Conservation (phyloP, 1,140 invertebrate species). For the Semibalanus balanoides region DNA sequence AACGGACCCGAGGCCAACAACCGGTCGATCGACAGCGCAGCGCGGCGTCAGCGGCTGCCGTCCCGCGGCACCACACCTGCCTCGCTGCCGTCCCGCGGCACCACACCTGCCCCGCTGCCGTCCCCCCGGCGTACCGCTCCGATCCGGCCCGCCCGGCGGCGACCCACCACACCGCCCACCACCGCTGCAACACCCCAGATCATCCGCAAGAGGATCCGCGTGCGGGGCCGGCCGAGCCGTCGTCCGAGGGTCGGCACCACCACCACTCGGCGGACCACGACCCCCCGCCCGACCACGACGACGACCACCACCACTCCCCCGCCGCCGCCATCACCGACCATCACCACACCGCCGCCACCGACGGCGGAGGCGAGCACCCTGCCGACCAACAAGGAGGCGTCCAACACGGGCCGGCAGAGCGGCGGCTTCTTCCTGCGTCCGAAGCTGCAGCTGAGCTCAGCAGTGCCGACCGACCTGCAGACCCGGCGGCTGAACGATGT, state of each 20-base stretch:
- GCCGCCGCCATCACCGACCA: not conserved
- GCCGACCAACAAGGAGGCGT: conserved; percentile 1
- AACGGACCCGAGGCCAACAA: not conserved
- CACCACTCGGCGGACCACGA: not conserved
- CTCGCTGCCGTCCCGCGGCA: too few relatives aligned
- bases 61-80: not conserved
- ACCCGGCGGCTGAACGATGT: not conserved
- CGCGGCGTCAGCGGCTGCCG: too few relatives aligned
- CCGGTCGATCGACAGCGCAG: not conserved
- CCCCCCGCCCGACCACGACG: not conserved
- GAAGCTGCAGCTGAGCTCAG: conserved; percentile 1
- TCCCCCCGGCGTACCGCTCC: too few relatives aligned
- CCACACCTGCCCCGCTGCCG: not conserved
- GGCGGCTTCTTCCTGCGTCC: conserved; percentile 4
- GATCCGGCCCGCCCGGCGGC: too few relatives aligned
- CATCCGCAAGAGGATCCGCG: not conserved
- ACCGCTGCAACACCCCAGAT: not conserved
- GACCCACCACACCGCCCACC: not conserved
- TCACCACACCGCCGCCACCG: not conserved
- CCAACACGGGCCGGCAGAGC: not conserved
- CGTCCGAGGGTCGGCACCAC: not conserved
- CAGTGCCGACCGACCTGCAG: not conserved
- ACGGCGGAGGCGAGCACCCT: not conserved
- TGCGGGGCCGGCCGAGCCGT: not conserved
- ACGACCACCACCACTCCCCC: too few relatives aligned